Evolutionary conservation across 1,140 invertebrate species (phyloP), one percentile per base, ranked within the genome.

Genomic region (Listronotus oregonensis): DNA sequence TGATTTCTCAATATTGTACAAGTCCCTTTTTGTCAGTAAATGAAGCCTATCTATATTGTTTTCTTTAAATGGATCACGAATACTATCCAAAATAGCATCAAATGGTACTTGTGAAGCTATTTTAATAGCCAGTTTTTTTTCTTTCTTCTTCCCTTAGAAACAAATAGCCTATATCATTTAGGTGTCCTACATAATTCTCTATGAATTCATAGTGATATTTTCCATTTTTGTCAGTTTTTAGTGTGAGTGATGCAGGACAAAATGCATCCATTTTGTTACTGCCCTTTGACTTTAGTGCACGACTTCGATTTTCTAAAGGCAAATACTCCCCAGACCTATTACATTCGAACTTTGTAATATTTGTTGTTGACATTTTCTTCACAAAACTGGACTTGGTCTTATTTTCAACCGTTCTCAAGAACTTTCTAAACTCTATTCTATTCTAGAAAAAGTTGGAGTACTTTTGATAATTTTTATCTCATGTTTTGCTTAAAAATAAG

Each of bases 271-370:
- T 47, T 47, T 47, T 47, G 15, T 14, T 17, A 47, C 44, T 47
- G 3, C 7, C 44, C 11, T 47, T 47, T 47, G n/a, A 14, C 9
- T 47, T 47, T 47, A 47, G 44, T 14, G 44, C 44, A 14, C 44
- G 18, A 12, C 9, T 47, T 12, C 44, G 44, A 47, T 47, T 47
- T 47, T 47, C 44, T 47, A 47, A 12, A 17, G 44, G 44, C 44
- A 47, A 47, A 47, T 47, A 12, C 44, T 47, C 44, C 44, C 44
- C 44, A 47, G 44, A 47, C 44, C 44, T 47, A 47, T 47, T 47
- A 47, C 44, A 47, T 47, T 47, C 12, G 15, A 47, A 47, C 44
- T 47, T n/a, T 14, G 44, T 14, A 17, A 47, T 47, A 17, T 47
- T 47, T 17, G 1, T 17, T 47, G 44, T 14, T 47, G 44, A 47